phyloP scores from a whole-genome alignment of 1,140 invertebrate species.

The Phymastichus coffea region DNA sequence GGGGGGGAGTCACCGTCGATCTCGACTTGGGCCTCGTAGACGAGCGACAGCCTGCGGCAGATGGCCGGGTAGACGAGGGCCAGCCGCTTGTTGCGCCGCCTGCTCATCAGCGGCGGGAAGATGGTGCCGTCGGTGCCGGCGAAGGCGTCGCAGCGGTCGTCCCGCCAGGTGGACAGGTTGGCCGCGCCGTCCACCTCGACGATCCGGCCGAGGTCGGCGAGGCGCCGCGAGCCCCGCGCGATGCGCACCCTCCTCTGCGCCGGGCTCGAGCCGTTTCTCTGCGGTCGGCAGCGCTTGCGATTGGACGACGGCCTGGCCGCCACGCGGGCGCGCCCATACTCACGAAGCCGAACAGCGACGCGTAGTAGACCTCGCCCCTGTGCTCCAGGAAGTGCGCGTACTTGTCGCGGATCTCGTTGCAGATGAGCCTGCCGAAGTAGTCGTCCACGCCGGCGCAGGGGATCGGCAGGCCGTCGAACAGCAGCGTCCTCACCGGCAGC shows the following conservation, averaged over 20 bases:
- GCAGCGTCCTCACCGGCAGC: constrained; percentile 64
- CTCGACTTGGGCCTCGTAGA: constrained; percentile 32
- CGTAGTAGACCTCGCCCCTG: not conserved
- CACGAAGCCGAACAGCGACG: not conserved
- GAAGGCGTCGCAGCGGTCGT: constrained; percentile 65
- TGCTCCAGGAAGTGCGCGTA: not conserved
- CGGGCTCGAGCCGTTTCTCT: constrained; percentile 65
- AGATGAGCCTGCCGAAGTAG: not conserved
- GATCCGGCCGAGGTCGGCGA: constrained; percentile 67
- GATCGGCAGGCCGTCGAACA: constrained; percentile 70
- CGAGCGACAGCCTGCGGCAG: constrained; percentile 56
- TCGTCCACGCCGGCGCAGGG: constrained; percentile 60
- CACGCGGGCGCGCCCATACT: not conserved
- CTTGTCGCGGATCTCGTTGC: not conserved
- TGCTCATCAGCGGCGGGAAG: constrained; percentile 67
- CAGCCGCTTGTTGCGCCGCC: constrained; percentile 58
- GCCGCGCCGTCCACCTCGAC: constrained; percentile 62
- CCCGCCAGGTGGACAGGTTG: constrained; percentile 61
- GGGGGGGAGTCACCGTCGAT: no score
- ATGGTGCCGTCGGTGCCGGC: constrained; percentile 75
- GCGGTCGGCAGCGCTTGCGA: no score
- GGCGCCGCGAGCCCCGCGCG: constrained; percentile 66
- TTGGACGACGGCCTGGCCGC: no score
- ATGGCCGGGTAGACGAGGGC: constrained; percentile 66
- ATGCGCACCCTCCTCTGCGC: constrained; percentile 64